A percentile compares a stretch with the other conserved stretches of the same genome.
Evolutionary conservation across 2,888 invertebrate species (phyloP).

Genomic region (Saturnia japonica): DNA sequence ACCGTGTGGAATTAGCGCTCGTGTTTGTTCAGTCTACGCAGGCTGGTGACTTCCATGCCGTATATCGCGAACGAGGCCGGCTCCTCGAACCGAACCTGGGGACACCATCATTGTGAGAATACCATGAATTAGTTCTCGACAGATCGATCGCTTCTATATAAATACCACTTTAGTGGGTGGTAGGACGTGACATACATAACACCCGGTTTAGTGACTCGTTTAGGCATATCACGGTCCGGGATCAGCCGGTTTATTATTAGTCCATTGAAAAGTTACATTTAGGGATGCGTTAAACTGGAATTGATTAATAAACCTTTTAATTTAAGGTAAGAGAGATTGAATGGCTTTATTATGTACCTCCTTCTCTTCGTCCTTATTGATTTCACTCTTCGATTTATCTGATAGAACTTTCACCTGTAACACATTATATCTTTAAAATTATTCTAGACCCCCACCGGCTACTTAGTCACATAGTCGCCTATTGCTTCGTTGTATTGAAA

Average conservation of each 20-base stretch:
- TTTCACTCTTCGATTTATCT: constrained; percentile 12
- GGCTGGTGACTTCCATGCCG: constrained; percentile 69
- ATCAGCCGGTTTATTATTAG: no score
- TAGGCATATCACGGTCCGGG: no score
- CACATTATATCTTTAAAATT: neutral
- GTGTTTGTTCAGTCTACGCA: constrained; percentile 64
- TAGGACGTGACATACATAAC: no score
- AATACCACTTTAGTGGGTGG: no score
- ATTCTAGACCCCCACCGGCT: no score
- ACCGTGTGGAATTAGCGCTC: constrained; percentile 34
- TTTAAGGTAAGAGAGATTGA: neutral
- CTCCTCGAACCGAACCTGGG: constrained; percentile 59
- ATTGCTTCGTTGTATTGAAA: neutral
- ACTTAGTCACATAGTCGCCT: neutral
- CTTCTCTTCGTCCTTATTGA: constrained; percentile 27
- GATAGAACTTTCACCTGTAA: neutral
- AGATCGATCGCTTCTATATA: no score
- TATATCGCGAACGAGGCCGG: constrained; percentile 58
- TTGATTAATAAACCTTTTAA: no score
- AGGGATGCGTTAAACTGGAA: no score
- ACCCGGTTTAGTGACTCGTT: no score
- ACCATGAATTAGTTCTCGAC: no score
- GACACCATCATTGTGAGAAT: neutral
- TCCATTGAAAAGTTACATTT: no score
- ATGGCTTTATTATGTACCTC: constrained; percentile 28